phyloP scores from a whole-genome alignment of 2,113 vertebrate genomes.

The Cyprinodon tularosa region DNA sequence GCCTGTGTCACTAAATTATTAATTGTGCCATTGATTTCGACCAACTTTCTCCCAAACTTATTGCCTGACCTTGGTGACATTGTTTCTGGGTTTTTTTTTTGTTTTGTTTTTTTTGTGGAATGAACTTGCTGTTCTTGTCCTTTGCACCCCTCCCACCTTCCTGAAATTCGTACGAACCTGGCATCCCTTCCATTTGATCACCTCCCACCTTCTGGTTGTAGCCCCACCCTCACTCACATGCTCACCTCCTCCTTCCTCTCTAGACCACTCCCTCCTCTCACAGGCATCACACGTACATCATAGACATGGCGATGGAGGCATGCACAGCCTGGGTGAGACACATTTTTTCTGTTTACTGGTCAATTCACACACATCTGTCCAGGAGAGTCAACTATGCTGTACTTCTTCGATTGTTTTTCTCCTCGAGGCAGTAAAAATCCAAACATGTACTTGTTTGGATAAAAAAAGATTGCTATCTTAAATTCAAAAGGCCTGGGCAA shows the following conservation, averaged over 20 bases:
- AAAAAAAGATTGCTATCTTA: too few relatives aligned
- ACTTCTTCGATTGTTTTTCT: background rate
- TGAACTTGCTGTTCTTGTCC: conserved; percentile 76
- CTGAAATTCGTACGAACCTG: conserved; percentile 24
- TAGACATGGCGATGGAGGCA: conserved; percentile 87
- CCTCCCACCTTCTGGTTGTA: conserved; percentile 71
- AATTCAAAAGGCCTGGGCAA: too few relatives aligned
- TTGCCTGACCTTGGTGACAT: conserved; percentile 46
- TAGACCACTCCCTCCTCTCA: conserved; percentile 87
- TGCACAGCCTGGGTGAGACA: conserved; percentile 88
- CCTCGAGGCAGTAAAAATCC: background rate
- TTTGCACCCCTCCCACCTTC: conserved; percentile 36
- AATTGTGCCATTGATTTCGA: conserved; percentile 50
- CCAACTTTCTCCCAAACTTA: conserved; percentile 4
- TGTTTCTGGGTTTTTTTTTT: conserved; percentile 19
- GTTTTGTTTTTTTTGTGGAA: conserved; percentile 23
- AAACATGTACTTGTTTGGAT: background rate
- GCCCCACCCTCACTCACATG: conserved; percentile 88
- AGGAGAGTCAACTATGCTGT: conserved; percentile 1
- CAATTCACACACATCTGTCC: conserved; percentile 9
- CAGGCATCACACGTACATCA: conserved; percentile 89
- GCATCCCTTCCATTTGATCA: conserved; percentile 37
- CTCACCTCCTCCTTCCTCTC: conserved; percentile 87
- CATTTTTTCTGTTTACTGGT: conserved; percentile 46
- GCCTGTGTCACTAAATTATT: conserved; percentile 61